phyloP scores from a whole-genome alignment of 2,888 invertebrate species.

The Urechis unicinctus region DNA sequence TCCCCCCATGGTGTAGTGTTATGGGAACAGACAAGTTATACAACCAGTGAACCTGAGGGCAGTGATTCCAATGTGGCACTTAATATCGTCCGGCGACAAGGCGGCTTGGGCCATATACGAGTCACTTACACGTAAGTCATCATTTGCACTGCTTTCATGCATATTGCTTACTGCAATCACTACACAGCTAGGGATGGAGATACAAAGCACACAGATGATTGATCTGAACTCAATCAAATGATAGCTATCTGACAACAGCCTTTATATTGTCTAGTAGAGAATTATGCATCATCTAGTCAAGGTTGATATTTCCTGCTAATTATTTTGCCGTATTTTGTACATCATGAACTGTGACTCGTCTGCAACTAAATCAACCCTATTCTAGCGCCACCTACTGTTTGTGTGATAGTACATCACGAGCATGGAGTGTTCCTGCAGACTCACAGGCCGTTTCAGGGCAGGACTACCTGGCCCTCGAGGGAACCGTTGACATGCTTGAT shows the following conservation, averaged over 20 bases:
- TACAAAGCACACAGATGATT: no score
- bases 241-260: no score
- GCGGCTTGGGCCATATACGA: slow-evolving; percentile 31
- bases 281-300: no score
- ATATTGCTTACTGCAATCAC: no score
- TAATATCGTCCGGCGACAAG: slow-evolving; percentile 36
- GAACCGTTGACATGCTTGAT: slow-evolving; percentile 31
- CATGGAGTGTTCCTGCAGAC: neutral
- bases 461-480: slow-evolving; percentile 37
- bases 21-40: slow-evolving; percentile 30
- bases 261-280: no score
- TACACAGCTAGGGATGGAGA: no score
- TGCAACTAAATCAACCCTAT: neutral
- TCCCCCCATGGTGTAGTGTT: slow-evolving; percentile 44
- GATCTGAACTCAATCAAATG: no score
- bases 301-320: no score
- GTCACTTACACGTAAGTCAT: slow-evolving; percentile 36
- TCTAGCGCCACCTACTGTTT: no score
- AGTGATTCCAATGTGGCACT: slow-evolving; percentile 28
- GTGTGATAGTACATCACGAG: neutral
- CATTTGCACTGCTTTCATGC: neutral
- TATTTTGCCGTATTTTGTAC: no score
- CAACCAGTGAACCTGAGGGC: slow-evolving; percentile 31
- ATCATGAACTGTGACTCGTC: no score
- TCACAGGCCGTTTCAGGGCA: slow-evolving; percentile 36